These are phyloP conservation scores for Phenganax stokvisi DNA, from an alignment of 92 coral and sea anemone genomes.

Conservation along the genomic window DNA sequence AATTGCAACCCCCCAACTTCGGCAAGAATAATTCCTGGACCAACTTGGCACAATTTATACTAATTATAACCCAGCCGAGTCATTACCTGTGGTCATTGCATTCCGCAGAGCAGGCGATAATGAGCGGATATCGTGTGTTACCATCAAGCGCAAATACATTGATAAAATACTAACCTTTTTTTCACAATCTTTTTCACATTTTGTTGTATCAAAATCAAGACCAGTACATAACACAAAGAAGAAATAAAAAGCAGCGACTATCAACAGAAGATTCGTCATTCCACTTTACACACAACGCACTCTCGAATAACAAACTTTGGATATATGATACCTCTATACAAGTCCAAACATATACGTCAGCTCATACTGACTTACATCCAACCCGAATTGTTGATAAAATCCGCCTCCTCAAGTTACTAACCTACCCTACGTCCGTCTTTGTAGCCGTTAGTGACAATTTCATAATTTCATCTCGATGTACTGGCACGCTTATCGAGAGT, in stretches of 20 bases:
- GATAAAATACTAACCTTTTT: background rate
- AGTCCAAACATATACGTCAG: background rate
- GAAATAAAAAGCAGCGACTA: background rate
- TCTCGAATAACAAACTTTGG: background rate
- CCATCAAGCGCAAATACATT: background rate
- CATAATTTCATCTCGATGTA: background rate
- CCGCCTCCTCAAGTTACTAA: background rate
- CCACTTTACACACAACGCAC: background rate
- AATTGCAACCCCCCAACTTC: background rate
- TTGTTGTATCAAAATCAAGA: background rate
- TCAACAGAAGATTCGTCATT: background rate
- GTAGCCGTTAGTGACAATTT: background rate
- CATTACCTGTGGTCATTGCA: background rate
- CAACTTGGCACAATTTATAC: background rate
- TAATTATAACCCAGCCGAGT: background rate
- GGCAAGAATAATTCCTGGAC: background rate
- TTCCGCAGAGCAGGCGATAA: background rate
- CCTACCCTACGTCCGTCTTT: background rate
- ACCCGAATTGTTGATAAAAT: background rate
- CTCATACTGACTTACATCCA: background rate
- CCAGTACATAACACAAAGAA: background rate
- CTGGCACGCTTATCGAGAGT: background rate
- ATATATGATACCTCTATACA: slow-evolving; percentile 15
- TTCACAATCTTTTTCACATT: background rate
- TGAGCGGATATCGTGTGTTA: slow-evolving; percentile 3